These are phyloP conservation scores for Gymnobelideus leadbeateri DNA, from an alignment of 2,113 vertebrate genomes.

Conservation along the genomic window DNA sequence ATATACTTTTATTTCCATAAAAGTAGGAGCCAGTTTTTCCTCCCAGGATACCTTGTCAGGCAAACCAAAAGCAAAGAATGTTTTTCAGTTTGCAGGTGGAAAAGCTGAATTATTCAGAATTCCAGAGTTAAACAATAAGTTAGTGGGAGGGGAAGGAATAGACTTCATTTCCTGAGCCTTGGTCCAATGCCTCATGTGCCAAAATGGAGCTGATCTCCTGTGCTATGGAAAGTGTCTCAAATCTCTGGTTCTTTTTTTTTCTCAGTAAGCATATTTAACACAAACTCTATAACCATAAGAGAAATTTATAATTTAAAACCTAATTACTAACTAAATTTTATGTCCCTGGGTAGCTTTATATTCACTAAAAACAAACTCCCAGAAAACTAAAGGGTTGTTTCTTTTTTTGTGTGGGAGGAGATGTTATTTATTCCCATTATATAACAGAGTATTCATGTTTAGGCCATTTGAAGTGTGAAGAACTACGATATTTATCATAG, in stretches of 20 bases:
- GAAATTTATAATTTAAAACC: not conserved
- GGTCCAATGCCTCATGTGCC: not conserved
- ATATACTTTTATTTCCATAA: not conserved
- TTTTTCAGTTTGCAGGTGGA: conserved; percentile 1
- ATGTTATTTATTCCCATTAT: not conserved
- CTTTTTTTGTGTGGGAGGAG: not conserved
- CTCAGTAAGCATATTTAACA: not conserved
- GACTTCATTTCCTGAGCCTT: not conserved
- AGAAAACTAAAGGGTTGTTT: not conserved
- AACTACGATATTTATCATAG: not conserved
- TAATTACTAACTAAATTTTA: not conserved
- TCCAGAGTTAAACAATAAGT: not conserved
- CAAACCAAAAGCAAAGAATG: not conserved
- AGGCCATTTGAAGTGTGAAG: not conserved
- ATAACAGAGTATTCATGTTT: not conserved
- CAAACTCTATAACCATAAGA: not conserved
- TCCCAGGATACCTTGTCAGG: not conserved
- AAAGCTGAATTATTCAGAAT: not conserved
- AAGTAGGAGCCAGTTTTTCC: not conserved
- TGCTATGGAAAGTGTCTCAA: not conserved
- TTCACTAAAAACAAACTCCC: not conserved
- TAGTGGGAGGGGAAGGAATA: not conserved
- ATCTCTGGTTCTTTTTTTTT: not conserved
- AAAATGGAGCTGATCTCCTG: not conserved
- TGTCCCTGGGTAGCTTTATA: not conserved